These are phyloP conservation scores for Oreohelix idahoensis DNA, from an alignment of 1,140 invertebrate genomes.

Conservation along the genomic window DNA sequence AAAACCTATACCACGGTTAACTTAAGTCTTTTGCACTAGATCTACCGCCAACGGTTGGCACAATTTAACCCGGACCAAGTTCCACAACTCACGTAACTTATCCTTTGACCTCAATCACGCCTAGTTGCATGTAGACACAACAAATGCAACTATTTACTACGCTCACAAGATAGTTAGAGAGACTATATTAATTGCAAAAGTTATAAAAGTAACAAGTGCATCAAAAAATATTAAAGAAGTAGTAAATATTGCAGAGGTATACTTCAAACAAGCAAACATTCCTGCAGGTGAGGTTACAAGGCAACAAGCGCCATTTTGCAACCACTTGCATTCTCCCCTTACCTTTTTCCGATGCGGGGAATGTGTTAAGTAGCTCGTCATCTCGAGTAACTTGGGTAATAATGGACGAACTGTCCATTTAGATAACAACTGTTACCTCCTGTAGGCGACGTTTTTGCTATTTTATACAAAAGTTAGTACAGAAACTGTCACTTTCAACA, in stretches of 20 bases:
- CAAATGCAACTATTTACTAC: not conserved
- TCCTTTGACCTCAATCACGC: slow-evolving; percentile 17
- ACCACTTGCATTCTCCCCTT: slow-evolving; percentile 71
- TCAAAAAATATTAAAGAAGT: not conserved
- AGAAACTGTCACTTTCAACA: slow-evolving; percentile 53
- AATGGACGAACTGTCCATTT: slow-evolving; percentile 98
- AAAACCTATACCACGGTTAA: no score
- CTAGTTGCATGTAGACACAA: not conserved
- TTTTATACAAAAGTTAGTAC: slow-evolving; percentile 44
- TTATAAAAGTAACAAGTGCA: not conserved
- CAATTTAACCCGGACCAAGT: not conserved
- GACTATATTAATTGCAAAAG: not conserved
- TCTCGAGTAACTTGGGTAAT: slow-evolving; percentile 96
- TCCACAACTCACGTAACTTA: not conserved
- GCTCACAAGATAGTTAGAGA: not conserved
- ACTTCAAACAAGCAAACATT: slow-evolving; percentile 19
- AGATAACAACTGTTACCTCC: slow-evolving; percentile 71
- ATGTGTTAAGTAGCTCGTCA: slow-evolving; percentile 94
- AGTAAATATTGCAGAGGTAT: not conserved
- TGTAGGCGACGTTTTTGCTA: slow-evolving; percentile 64
- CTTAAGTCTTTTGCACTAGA: no score
- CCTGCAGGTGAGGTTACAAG: slow-evolving; percentile 40
- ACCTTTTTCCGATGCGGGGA: slow-evolving; percentile 90
- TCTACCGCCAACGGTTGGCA: no score
- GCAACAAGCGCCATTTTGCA: slow-evolving; percentile 53